phyloP scores from a whole-genome alignment of 2,113 vertebrate species.

The Stigmatopora nigra region DNA sequence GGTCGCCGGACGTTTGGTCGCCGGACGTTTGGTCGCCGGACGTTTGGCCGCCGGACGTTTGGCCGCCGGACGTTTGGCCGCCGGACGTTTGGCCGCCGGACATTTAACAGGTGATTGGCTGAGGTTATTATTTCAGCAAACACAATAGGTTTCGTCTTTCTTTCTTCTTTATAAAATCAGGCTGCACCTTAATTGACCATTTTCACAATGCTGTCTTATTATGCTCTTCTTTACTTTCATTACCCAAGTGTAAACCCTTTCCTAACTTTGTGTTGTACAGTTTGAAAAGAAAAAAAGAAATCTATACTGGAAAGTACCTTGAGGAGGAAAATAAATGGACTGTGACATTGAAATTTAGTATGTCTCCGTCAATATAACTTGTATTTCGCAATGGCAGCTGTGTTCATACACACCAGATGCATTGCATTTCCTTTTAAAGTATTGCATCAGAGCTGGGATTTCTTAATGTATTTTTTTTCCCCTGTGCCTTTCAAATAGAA shows the following conservation, averaged over 20 bases:
- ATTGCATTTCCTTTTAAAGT: background rate
- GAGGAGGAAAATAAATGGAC: background rate
- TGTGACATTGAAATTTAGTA: background rate
- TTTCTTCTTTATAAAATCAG: background rate
- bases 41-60: too few relatives aligned
- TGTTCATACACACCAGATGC: background rate
- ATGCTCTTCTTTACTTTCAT: background rate
- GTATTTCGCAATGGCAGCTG: background rate
- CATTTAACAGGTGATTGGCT: background rate
- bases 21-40: too few relatives aligned
- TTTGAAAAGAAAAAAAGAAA: background rate
- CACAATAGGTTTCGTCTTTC: background rate
- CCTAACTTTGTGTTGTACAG: background rate
- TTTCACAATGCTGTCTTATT: background rate
- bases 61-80: too few relatives aligned
- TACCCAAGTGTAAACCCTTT: background rate
- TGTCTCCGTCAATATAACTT: background rate
- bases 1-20: too few relatives aligned
- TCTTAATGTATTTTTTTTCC: background rate
- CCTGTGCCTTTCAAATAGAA: background rate
- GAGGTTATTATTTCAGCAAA: background rate
- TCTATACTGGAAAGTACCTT: background rate
- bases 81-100: too few relatives aligned
- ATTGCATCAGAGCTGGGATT: background rate
- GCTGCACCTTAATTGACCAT: background rate